Evolutionary conservation across 2,797 vertebrate genomes (phyloP).

Genomic region (Mionectes olivaceus): DNA sequence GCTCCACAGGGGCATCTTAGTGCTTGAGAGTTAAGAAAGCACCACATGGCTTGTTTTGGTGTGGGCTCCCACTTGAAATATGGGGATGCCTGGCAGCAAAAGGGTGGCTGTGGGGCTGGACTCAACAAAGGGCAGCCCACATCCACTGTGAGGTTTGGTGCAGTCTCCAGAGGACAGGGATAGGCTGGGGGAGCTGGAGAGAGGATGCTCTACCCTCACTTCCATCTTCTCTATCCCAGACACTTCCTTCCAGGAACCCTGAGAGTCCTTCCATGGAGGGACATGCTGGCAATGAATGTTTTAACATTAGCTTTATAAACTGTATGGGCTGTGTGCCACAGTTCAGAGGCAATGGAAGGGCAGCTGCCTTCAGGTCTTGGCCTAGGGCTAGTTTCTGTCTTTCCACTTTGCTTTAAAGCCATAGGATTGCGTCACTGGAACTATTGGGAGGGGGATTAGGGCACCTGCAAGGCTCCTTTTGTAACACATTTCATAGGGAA

Average conservation of each 20-base stretch:
- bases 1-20: neutral
- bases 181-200: neutral
- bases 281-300: neutral
- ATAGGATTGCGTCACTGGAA: neutral
- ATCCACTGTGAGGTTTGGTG: neutral
- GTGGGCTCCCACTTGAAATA: neutral
- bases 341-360: neutral
- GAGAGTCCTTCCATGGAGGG: accelerated
- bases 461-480: neutral
- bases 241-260: neutral
- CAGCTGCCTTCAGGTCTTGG: neutral
- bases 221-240: neutral
- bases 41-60: accelerated
- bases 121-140: neutral
- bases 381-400: neutral
- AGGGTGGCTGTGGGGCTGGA: neutral
- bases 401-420: neutral
- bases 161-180: neutral
- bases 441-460: neutral
- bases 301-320: neutral
- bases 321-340: neutral
- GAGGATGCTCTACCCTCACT: neutral
- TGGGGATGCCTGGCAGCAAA: accelerated
- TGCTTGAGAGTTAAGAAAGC: neutral
- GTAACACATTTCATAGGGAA: neutral